A percentile compares a stretch with the other conserved stretches of the same genome.
These are phyloP conservation scores for Creontiades dilutus DNA, from an alignment of 2,888 invertebrate genomes.

Conservation along the genomic window DNA sequence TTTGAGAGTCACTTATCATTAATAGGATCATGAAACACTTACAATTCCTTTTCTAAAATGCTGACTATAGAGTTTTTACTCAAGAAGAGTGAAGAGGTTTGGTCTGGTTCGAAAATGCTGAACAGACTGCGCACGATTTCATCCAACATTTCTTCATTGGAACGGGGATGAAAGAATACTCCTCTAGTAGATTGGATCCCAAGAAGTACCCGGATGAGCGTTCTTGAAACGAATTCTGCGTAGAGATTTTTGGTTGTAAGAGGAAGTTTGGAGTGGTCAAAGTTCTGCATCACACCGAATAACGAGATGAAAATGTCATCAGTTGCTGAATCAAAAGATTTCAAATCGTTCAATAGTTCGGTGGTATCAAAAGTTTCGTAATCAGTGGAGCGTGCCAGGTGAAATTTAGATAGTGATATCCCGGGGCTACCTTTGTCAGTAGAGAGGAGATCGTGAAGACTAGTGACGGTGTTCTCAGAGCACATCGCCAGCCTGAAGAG, in stretches of 20 bases:
- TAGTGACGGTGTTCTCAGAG: not conserved
- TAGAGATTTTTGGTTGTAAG: constrained; percentile 9
- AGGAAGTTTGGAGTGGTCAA: constrained; percentile 1
- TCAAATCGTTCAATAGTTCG: not conserved
- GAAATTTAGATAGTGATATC: not conserved
- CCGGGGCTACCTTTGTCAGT: not conserved
- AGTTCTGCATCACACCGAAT: not conserved
- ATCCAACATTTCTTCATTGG: not conserved
- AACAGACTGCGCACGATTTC: not conserved
- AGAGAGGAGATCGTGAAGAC: not conserved
- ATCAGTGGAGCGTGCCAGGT: not conserved
- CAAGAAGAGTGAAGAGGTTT: not conserved
- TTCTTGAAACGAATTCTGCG: constrained; percentile 46
- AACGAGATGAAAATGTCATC: constrained; percentile 1
- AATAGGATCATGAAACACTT: not conserved
- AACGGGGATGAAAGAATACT: not conserved
- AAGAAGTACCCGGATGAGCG: not conserved
- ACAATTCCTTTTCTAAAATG: constrained; percentile 19
- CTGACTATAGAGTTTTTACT: not conserved
- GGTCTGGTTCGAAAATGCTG: not conserved
- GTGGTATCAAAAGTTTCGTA: not conserved
- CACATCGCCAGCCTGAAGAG: constrained; percentile 37
- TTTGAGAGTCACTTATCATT: not conserved
- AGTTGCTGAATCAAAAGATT: not conserved
- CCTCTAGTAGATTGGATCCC: not conserved